These are phyloP conservation scores for Brachionus paranguensis DNA, from an alignment of 1,140 invertebrate species.

Conservation along the genomic window DNA sequence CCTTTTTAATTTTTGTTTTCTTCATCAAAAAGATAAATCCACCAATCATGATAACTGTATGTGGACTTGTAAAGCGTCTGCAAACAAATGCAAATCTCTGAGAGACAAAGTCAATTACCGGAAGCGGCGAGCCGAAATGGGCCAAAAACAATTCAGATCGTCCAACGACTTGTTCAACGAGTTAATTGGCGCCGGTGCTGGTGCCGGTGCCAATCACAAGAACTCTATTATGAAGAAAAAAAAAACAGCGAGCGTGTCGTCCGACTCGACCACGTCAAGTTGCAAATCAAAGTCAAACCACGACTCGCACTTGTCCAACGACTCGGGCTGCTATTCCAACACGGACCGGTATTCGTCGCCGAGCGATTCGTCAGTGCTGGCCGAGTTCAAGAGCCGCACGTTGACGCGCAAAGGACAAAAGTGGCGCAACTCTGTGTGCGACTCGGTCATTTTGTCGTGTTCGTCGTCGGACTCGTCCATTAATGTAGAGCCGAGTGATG, in stretches of 20 bases:
- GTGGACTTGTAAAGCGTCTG: neutral
- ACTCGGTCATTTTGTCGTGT: neutral
- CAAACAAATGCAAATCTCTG: neutral
- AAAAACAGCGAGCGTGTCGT: neutral
- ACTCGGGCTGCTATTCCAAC: constrained; percentile 3
- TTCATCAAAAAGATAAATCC: too few species aligned
- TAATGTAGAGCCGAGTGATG: neutral
- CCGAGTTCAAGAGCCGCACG: neutral
- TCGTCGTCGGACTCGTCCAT: constrained; percentile 19
- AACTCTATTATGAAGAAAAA: neutral
- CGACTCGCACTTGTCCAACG: neutral
- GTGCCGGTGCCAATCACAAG: neutral
- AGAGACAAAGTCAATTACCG: neutral
- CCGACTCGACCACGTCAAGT: neutral
- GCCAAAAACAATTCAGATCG: constrained; percentile 18
- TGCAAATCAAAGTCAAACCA: constrained; percentile 6
- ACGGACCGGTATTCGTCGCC: neutral
- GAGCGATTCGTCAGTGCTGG: neutral
- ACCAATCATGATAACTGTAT: neutral
- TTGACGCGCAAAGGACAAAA: neutral
- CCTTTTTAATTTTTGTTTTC: neutral
- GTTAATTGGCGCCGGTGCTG: neutral
- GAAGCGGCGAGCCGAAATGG: neutral
- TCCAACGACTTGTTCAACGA: constrained; percentile 1
- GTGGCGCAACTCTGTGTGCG: neutral